Evolutionary conservation across 2,888 invertebrate species (phyloP).

Genomic region (Scelioninae gen. 1): DNA sequence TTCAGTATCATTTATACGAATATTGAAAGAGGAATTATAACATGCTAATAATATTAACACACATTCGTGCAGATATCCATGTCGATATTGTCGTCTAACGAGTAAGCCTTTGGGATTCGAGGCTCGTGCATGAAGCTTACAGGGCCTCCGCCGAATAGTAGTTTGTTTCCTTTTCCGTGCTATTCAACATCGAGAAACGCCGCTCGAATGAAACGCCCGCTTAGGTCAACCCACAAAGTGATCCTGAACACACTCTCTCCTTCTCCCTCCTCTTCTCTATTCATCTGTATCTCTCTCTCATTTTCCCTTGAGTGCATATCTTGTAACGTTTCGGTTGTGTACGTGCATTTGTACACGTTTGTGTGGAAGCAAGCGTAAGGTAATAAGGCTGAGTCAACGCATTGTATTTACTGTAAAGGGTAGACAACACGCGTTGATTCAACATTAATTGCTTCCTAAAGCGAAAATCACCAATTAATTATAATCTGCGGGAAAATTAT

Average conservation of each 20-base stretch:
- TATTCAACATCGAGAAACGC: constrained; percentile 39
- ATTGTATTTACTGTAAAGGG: constrained; percentile 39
- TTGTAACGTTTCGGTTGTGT: constrained; percentile 14
- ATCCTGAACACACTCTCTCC: constrained; percentile 25
- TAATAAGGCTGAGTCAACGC: constrained; percentile 58
- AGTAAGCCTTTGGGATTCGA: constrained; percentile 58
- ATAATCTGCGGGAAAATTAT: constrained; percentile 40
- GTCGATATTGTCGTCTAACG: constrained; percentile 29
- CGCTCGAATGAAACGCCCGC: constrained; percentile 42
- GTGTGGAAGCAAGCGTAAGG: constrained; percentile 40
- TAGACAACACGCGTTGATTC: constrained; percentile 46
- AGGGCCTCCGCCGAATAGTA: constrained; percentile 40
- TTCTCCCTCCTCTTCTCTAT: neutral
- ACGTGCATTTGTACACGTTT: constrained; percentile 26
- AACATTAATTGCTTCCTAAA: constrained; percentile 53
- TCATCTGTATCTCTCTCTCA: neutral
- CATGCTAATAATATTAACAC: no score
- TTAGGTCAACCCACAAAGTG: constrained; percentile 52
- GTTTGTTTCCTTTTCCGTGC: constrained; percentile 34
- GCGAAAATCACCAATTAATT: constrained; percentile 61
- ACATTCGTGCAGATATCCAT: constrained; percentile 22
- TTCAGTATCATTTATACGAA: no score
- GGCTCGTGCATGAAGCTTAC: constrained; percentile 45
- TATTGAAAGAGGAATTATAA: no score
- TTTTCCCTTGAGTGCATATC: constrained; percentile 19